Evolutionary conservation across 2,113 vertebrate species (phyloP).

Genomic region (Nycticebus coucang): DNA sequence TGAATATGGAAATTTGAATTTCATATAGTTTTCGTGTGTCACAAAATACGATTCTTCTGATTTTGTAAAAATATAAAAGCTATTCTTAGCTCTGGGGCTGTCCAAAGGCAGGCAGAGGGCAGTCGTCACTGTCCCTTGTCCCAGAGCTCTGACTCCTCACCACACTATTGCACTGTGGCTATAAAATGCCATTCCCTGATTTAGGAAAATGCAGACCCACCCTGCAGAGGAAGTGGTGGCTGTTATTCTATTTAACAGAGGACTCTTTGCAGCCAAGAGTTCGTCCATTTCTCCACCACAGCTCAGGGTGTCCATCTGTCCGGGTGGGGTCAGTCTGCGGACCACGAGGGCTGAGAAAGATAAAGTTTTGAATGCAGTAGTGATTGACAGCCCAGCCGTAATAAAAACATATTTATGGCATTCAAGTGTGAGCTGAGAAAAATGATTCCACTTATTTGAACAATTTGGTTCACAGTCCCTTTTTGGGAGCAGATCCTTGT

Average conservation of each 20-base stretch:
- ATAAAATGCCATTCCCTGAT: neutral
- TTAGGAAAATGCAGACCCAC: neutral
- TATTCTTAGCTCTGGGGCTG: neutral
- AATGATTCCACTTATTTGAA: slow-evolving; percentile 3
- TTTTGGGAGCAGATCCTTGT: neutral
- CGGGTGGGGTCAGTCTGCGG: neutral
- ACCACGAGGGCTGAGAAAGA: neutral
- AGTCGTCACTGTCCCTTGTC: no score
- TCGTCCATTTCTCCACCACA: neutral
- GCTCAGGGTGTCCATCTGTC: fast-evolving
- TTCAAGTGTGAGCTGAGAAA: neutral
- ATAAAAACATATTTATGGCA: neutral
- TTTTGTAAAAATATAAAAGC: neutral
- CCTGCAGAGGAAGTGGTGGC: neutral
- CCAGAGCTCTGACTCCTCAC: neutral
- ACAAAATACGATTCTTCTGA: neutral
- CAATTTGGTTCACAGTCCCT: neutral
- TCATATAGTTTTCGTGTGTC: neutral
- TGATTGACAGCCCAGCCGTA: neutral
- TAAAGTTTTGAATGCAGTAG: neutral
- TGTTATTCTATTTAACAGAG: neutral
- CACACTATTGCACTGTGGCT: neutral
- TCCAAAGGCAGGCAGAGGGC: neutral
- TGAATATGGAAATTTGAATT: neutral
- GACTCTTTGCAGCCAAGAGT: neutral